Evolutionary conservation across 2,888 invertebrate species (phyloP).

Genomic region (Xestobium rufovillosum): DNA sequence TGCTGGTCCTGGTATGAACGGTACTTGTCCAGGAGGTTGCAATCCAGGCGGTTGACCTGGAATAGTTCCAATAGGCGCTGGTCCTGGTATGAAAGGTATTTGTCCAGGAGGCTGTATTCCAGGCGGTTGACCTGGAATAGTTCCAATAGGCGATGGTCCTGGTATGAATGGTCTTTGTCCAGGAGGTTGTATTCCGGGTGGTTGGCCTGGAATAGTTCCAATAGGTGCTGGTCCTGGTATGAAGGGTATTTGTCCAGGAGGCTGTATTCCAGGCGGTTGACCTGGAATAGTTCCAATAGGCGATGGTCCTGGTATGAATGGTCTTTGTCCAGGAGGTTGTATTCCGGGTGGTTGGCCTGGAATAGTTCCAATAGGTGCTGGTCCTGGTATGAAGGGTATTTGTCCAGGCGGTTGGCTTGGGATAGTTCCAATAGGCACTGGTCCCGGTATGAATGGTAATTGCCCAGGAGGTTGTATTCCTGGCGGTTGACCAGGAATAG

Average conservation of each 20-base stretch:
- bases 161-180: constrained; percentile 31
- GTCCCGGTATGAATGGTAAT: neutral
- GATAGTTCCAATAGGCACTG: neutral
- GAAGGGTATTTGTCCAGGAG: neutral
- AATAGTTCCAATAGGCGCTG: too few species aligned
- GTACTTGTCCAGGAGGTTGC: neutral
- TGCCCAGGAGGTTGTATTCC: constrained; percentile 5
- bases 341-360: too few species aligned
- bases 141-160: too few species aligned
- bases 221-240: neutral
- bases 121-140: too few species aligned
- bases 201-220: too few species aligned
- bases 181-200: constrained; percentile 12
- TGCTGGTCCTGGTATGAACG: neutral
- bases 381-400: constrained; percentile 30
- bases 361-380: too few species aligned
- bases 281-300: too few species aligned
- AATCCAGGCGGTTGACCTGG: neutral
- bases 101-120: too few species aligned
- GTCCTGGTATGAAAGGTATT: too few species aligned
- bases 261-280: constrained; percentile 5
- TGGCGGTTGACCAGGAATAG: too few species aligned
- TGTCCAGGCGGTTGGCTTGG: constrained; percentile 20
- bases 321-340: too few species aligned
- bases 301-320: too few species aligned